phyloP scores from a whole-genome alignment of 1,140 invertebrate species.

The Chlorops oryzae region DNA sequence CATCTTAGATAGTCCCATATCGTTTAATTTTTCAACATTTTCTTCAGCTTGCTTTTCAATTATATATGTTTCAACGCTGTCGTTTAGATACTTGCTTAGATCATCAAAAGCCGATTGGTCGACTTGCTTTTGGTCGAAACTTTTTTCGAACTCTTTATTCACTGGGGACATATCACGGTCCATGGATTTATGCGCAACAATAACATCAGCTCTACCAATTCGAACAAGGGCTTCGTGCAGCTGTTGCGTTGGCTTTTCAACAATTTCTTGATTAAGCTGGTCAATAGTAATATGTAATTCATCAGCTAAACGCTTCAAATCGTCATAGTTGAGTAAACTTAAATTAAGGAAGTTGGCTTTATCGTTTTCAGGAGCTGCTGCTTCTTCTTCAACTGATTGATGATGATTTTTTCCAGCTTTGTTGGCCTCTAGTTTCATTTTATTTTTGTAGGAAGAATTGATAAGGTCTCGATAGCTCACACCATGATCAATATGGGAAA shows the following conservation, averaged over 20 bases:
- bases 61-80: too few relatives aligned
- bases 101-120: neutral
- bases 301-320: neutral
- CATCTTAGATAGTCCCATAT: too few relatives aligned
- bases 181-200: too few relatives aligned
- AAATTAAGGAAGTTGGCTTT: conserved; percentile 8
- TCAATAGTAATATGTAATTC: neutral
- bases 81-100: too few relatives aligned
- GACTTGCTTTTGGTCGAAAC: conserved; percentile 6
- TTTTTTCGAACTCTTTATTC: too few relatives aligned
- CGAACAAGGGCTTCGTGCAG: too few relatives aligned
- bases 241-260: neutral
- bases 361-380: conserved; percentile 50
- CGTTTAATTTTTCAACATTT: neutral
- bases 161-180: too few relatives aligned
- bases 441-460: conserved; percentile 21
- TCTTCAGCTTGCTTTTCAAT: neutral
- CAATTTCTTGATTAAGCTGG: neutral
- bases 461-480: conserved; percentile 24
- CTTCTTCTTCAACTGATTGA: conserved; percentile 67
- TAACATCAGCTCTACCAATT: too few relatives aligned
- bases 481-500: conserved; percentile 14
- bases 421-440: conserved; percentile 13
- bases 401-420: too few relatives aligned
- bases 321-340: neutral